phyloP scores from a whole-genome alignment of 2,888 invertebrate species.

The Hypselothyrea guttata region DNA sequence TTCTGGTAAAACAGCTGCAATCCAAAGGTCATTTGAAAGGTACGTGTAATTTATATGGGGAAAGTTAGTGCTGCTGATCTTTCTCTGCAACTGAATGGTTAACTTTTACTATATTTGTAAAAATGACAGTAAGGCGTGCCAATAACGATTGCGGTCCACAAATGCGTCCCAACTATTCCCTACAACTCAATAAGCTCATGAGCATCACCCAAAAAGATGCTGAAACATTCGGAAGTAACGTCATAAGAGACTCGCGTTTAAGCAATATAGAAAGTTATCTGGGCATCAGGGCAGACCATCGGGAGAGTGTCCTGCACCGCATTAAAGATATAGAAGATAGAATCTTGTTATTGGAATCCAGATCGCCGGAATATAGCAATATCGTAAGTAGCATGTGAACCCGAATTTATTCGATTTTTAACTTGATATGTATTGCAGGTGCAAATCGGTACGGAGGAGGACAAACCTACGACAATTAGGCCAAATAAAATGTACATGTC shows the following conservation, averaged over 20 bases:
- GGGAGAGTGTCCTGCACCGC: constrained; percentile 86
- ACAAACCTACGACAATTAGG: not conserved
- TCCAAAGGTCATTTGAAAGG: constrained; percentile 92
- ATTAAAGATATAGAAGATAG: constrained; percentile 89
- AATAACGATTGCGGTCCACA: constrained; percentile 88
- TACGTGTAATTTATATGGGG: constrained; percentile 73
- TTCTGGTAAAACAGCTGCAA: constrained; percentile 87
- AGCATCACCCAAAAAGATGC: constrained; percentile 34
- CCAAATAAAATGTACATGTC: constrained; percentile 19
- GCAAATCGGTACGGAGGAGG: constrained; percentile 14
- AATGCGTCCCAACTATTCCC: constrained; percentile 83
- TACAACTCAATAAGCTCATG: constrained; percentile 83
- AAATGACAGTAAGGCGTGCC: constrained; percentile 86
- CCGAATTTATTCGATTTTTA: not conserved
- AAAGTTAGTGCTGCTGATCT: too few species aligned
- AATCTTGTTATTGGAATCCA: constrained; percentile 87
- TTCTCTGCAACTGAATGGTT: too few species aligned
- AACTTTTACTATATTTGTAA: too few species aligned
- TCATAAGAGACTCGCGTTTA: constrained; percentile 38
- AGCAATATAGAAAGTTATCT: constrained; percentile 58
- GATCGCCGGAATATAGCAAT: constrained; percentile 91
- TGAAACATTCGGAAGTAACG: constrained; percentile 75
- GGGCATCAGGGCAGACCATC: constrained; percentile 39
- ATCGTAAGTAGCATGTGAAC: constrained; percentile 83
- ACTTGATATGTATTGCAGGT: constrained; percentile 19